Evolutionary conservation across 2,113 vertebrate species (phyloP).

Genomic region (Gallinago jamesoni): DNA sequence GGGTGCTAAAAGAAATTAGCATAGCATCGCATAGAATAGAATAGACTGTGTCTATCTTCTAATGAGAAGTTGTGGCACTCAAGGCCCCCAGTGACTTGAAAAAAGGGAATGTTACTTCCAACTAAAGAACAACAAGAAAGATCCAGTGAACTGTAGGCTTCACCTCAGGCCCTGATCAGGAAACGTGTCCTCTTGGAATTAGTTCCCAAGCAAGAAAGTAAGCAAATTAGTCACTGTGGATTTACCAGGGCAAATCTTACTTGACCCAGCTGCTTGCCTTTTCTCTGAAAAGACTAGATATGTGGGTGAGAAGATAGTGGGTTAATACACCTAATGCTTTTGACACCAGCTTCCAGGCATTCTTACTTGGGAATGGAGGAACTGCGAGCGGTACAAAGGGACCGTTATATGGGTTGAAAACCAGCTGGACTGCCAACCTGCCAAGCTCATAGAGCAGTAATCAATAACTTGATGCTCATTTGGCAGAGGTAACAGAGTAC

Average conservation of each 20-base stretch:
- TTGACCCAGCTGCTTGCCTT: not conserved
- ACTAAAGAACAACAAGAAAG: not conserved
- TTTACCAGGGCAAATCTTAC: not conserved
- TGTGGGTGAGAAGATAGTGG: not conserved
- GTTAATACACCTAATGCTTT: not conserved
- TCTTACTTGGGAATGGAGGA: not conserved
- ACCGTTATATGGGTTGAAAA: not conserved
- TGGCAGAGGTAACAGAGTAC: slow-evolving; percentile 23
- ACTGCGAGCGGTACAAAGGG: not conserved
- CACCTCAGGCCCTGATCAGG: not conserved
- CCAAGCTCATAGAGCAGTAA: not conserved
- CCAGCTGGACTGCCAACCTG: slow-evolving; percentile 15
- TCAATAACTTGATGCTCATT: slow-evolving; percentile 41
- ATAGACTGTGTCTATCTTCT: not conserved
- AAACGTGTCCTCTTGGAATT: not conserved
- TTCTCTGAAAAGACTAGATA: not conserved
- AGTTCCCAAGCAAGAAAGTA: not conserved
- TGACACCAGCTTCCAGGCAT: not conserved
- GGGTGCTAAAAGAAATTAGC: not conserved
- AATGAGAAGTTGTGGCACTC: not conserved
- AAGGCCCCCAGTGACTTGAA: fast-evolving
- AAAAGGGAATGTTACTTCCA: not conserved
- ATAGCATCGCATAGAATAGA: not conserved
- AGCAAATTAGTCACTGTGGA: not conserved
- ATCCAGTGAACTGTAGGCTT: not conserved